A percentile compares a stretch with the other conserved stretches of the same genome.
Evolutionary conservation across 2,888 invertebrate species (phyloP).

Genomic region (Abscondita cerata): DNA sequence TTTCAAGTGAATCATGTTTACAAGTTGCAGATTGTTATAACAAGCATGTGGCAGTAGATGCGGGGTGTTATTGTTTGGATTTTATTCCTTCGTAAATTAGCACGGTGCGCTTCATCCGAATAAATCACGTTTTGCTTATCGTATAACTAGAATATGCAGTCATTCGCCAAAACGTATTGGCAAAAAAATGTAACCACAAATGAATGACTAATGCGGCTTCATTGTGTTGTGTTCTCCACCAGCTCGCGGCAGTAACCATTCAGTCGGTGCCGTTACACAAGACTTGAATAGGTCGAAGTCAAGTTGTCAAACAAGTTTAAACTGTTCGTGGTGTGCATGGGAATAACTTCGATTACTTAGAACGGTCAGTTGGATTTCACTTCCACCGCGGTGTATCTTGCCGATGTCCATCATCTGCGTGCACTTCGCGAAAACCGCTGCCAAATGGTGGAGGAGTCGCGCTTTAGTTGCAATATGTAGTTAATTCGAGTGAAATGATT

Average conservation of each 20-base stretch:
- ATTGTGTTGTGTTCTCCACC: slow-evolving; percentile 35
- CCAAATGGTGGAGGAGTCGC: slow-evolving; percentile 11
- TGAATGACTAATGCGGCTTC: slow-evolving; percentile 40
- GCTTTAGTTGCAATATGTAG: no score
- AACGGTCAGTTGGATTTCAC: slow-evolving; percentile 24
- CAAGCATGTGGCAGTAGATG: no score
- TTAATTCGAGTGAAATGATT: slow-evolving; percentile 18
- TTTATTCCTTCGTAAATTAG: no score
- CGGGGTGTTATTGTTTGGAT: no score
- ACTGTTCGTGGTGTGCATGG: slow-evolving; percentile 33
- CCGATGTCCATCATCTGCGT: neutral
- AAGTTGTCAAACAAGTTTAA: slow-evolving; percentile 47
- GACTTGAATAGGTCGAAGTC: slow-evolving; percentile 42
- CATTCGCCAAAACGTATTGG: no score
- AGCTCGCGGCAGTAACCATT: slow-evolving; percentile 36
- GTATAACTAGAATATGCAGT: no score
- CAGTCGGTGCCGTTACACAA: slow-evolving; percentile 43
- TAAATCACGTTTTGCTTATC: no score
- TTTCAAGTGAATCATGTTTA: no score
- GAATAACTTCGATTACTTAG: slow-evolving; percentile 24
- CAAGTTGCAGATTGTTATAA: no score
- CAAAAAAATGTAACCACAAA: slow-evolving; percentile 15
- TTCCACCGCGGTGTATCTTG: slow-evolving; percentile 3
- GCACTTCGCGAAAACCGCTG: no score
- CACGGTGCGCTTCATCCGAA: no score